Base-by-base conservation (phyloP, 2,797 vertebrate species). In the Poecilia picta region DNA sequence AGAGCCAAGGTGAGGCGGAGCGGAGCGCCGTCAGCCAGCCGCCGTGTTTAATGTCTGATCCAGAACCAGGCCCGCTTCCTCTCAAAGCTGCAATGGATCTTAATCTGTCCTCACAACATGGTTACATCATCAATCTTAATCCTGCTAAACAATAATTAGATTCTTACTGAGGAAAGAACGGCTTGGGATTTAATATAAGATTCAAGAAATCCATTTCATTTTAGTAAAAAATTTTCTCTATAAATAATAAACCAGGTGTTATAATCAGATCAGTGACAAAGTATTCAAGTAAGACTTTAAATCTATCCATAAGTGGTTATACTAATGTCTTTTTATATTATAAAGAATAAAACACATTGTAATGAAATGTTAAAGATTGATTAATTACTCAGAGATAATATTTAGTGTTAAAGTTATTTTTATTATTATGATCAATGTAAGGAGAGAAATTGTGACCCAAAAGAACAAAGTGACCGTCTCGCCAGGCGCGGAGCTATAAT, bases 1-100 rank as follows among this genome's bases (percentile, higher is more conserved):
- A 95, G 98, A 86, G 98, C 98, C 74, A 99, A 99, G 97, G 98
- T 99, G 86, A 28, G 75, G 15, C 0, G 1, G 31, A 31, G n/a
- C 36, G 18, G 18, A 47, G 5, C 51, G 11, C n/a, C 1, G 13
- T 46, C 39, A n/a, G 66, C 33, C 39, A 15, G 68, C 12, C n/a
- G 55, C n/a, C n/a, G 28, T 45, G 41, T 18, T 71, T 15, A 16
- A 70, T 25, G 23, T 70, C 66, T 25, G 39, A 43, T 70, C 41
- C 36, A 23, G 64, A 68, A 11, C 28, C 31, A 16, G 41, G 41
- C 15, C 20, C 0, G 13, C 5, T 46, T 71, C 39, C 66, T 43
- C 20, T 70, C 11, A 13, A 23, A 68, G 33, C 66, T 43, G 10
- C n/a, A 41, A 13, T 43, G 2, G 23, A 43, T 68, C 64, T 41